phyloP scores from a whole-genome alignment of 2,113 vertebrate genomes.

The Phalacrocorax aristotelis region DNA sequence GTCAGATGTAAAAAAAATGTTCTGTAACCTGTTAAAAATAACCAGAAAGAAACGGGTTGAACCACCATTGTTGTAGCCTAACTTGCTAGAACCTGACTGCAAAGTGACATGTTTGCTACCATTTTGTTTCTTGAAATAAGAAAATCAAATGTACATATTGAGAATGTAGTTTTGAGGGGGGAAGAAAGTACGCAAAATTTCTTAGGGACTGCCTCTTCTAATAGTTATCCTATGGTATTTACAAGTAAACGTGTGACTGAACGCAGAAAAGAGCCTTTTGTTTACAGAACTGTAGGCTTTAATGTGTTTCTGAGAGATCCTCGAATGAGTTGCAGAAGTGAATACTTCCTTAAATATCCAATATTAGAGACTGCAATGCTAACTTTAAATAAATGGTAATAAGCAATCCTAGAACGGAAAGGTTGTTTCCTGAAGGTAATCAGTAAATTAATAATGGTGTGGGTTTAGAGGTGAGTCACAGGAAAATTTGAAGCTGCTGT shows the following conservation, averaged over 20 bases:
- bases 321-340: not conserved
- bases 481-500: not conserved
- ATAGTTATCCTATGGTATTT: fast-evolving
- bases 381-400: not conserved
- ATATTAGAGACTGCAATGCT: not conserved
- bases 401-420: not conserved
- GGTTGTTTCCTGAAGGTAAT: not conserved
- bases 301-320: not conserved
- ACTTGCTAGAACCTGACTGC: not conserved
- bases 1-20: not conserved
- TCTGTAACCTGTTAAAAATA: not conserved
- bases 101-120: not conserved
- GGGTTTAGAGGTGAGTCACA: not conserved
- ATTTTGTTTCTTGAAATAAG: not conserved
- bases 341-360: not conserved
- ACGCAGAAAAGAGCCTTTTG: not conserved
- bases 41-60: not conserved
- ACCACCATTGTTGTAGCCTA: not conserved
- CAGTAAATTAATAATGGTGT: not conserved
- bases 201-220: not conserved
- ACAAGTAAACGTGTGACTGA: not conserved
- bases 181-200: not conserved
- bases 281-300: not conserved
- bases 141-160: not conserved
- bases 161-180: not conserved